Base-by-base conservation (phyloP, 1,140 invertebrate species). In the Dreissena rostriformis region DNA sequence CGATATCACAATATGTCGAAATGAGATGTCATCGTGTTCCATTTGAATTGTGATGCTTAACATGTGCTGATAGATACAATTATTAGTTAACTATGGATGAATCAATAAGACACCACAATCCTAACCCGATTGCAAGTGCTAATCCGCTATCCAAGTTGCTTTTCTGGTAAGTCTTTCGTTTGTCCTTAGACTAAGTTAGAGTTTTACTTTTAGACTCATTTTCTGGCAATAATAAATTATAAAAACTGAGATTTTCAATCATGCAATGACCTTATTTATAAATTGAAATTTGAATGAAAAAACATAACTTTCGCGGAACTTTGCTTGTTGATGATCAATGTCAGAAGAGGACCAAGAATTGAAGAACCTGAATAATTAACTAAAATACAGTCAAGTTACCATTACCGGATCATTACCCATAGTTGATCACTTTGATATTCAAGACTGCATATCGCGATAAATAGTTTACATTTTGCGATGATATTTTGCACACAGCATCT, bases 91-190 rank as follows among this genome's bases (percentile, higher is more conserved):
- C 52, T 15, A 92, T 92, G 91, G 90, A 92, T 76, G 90, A 92
- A 87, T 87, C 87, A n/a, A 57, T 87, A 26, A 86, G 78, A 57
- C 90, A 92, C 82, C 80, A 89, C n/a, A 91, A 92, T 70, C 90
- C 91, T 61, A 92, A 90, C 51, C 91, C 91, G 8, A 73, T 87
- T 15, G 22, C 85, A 14, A 85, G 63, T 15, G 90, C 90, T 10
- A 91, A 91, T 82, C 83, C 85, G 29, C 51, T 92, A 26, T 92
- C 91, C 65, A 91, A 88, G 72, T 52, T 88, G 19, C 86, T 91
- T 14, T 92, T 90, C 74, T 91, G 91, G 91, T 92, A 85, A 90
- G 89, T 87, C 57, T 28, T n/a, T n/a, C 24, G 24, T 29, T 67
- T 67, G 14, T 8, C n/a, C 24, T 19, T n/a, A 12, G 39, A 0